Conservation (phyloP, 2,888 invertebrate genomes). For the Cylindroiulus punctatus region DNA sequence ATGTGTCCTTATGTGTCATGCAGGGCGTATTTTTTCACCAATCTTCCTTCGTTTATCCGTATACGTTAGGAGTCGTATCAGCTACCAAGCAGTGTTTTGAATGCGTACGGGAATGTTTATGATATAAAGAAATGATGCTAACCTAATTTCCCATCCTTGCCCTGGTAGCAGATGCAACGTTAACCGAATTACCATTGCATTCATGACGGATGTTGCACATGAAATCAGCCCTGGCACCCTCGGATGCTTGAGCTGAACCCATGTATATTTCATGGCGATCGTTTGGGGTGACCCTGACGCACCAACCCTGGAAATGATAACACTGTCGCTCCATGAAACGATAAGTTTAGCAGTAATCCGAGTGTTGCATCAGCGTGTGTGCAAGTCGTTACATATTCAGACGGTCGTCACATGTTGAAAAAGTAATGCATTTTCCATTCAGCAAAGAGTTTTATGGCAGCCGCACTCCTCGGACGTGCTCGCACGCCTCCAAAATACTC, state of each 20-base stretch:
- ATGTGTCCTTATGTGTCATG: too few relatives aligned
- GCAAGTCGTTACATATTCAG: slow-evolving; percentile 30
- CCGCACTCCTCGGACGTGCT: slow-evolving; percentile 33
- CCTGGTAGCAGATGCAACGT: not conserved
- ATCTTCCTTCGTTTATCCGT: not conserved
- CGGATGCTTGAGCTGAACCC: not conserved
- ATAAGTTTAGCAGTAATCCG: not conserved
- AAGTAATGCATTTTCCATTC: slow-evolving; percentile 38
- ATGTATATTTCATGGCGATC: slow-evolving; percentile 22
- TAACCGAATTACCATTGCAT: slow-evolving; percentile 21
- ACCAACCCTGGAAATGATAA: not conserved
- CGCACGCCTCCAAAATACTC: not conserved
- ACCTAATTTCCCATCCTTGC: not conserved
- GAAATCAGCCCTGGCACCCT: not conserved
- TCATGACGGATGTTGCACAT: not conserved
- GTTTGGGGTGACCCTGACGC: not conserved
- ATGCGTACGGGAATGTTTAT: not conserved
- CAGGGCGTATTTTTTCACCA: not conserved
- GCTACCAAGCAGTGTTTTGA: too few relatives aligned
- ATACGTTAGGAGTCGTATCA: too few relatives aligned
- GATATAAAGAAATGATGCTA: not conserved
- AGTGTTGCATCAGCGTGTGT: not conserved
- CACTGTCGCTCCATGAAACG: not conserved
- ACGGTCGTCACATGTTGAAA: slow-evolving; percentile 40
- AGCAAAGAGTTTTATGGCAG: slow-evolving; percentile 4